Conservation (phyloP, 2,888 invertebrate species). For the Matsumyia berberina region DNA sequence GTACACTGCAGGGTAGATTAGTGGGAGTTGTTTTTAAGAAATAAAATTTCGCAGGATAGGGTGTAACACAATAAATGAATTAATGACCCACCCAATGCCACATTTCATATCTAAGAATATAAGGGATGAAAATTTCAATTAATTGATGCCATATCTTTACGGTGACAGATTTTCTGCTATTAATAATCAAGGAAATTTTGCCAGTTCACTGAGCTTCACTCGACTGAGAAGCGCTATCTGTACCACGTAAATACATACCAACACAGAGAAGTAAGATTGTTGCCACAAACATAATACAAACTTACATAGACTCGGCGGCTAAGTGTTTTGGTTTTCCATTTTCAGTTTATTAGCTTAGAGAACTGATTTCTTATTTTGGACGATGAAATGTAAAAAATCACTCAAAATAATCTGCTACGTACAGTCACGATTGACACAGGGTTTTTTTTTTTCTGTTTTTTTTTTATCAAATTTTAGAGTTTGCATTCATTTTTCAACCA, state of each 20-base stretch:
- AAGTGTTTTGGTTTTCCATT: slow-evolving; percentile 26
- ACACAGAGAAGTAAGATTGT: slow-evolving; percentile 16
- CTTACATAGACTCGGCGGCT: not conserved
- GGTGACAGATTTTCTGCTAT: slow-evolving; percentile 77
- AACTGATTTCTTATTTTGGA: slow-evolving; percentile 24
- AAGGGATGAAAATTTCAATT: slow-evolving; percentile 78
- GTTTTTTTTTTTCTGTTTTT: too few species aligned
- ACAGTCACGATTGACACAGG: slow-evolving; percentile 21
- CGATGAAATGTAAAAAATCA: slow-evolving; percentile 26
- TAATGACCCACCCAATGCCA: slow-evolving; percentile 74
- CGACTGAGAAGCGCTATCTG: slow-evolving; percentile 49
- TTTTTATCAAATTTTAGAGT: slow-evolving; percentile 32
- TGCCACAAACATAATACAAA: too few species aligned
- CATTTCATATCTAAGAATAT: slow-evolving; percentile 56
- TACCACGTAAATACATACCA: slow-evolving; percentile 37
- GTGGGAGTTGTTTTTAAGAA: slow-evolving; percentile 73
- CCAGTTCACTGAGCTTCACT: slow-evolving; percentile 68
- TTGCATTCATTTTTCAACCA: slow-evolving; percentile 47
- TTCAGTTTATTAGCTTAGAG: slow-evolving; percentile 26
- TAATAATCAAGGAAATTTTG: slow-evolving; percentile 76
- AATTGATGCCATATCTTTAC: slow-evolving; percentile 78
- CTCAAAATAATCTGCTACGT: slow-evolving; percentile 56
- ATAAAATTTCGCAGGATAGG: slow-evolving; percentile 56
- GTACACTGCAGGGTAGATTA: slow-evolving; percentile 56
- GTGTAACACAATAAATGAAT: slow-evolving; percentile 74